Base-by-base conservation (phyloP, 2,888 invertebrate species). In the Polyploca ridens region DNA sequence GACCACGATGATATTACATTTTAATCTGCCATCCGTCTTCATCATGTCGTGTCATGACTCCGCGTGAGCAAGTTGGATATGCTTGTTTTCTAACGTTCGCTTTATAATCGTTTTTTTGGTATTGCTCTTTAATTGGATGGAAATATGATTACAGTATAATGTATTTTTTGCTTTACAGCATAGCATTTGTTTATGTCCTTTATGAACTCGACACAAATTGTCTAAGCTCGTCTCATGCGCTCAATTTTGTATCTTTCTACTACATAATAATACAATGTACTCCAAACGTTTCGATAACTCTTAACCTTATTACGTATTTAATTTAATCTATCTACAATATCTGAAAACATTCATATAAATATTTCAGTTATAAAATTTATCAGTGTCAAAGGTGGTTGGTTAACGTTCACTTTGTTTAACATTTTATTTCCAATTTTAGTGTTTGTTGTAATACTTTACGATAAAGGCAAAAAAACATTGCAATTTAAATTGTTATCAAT, bases 391-490 rank as follows among this genome's bases (percentile, higher is more conserved):
- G 61, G 60, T 35, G n/a, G 35, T 35, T 35, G 35, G 33, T 38
- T 60, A 27, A 38, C 60, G 60, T 19, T 38, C 38, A 38, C 60
- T 19, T 16, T 60, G 38, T 35, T 60, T 38, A 16, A 38, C 4
- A 60, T 16, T 61, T 61, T 3, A 41, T 19, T 61, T 61, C 41
- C 41, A 41, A 14, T 27, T 61, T 44, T 61, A 61, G 27, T 27
- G 5, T 16, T 41, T 41, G 27, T 19, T 65, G 66, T 64, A 63
- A 54, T 57, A 61, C 71, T 74, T 72, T 63, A 54, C 66, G 75
- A 77, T 76, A 67, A 72, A 67, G 58, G 62, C 58, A 74, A 75
- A 75, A 78, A 19, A 78, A 78, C 73, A 77, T 75, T 72, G 74
- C 75, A 68, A 74, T 62, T 59, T 58, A 41, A 46, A 57, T 33